Percentiles rank a stretch among this genome's conserved stretches.
phyloP scores from a whole-genome alignment of 2,888 invertebrate species.

The Dicyrtomina minuta region DNA sequence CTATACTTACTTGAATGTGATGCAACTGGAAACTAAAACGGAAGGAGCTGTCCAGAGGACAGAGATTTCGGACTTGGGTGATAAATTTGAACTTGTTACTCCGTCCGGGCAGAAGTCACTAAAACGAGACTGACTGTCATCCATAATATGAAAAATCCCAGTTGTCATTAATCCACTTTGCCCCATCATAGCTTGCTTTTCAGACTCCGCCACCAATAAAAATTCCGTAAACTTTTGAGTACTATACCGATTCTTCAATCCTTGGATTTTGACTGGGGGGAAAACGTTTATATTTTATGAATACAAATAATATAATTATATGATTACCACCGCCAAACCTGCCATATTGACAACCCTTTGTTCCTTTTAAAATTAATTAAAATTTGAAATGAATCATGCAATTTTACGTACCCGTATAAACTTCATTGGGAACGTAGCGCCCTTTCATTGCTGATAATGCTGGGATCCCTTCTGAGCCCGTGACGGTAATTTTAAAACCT shows the following conservation, averaged over 20 bases:
- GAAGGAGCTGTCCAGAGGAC: slow-evolving; percentile 84
- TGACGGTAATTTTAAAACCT: slow-evolving; percentile 43
- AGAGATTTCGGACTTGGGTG: slow-evolving; percentile 77
- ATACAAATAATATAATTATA: neutral
- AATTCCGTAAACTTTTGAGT: slow-evolving; percentile 69
- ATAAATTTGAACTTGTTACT: slow-evolving; percentile 76
- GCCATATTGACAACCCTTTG: too few relatives aligned
- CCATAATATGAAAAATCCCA: slow-evolving; percentile 63
- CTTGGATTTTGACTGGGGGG: slow-evolving; percentile 56
- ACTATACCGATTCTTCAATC: slow-evolving; percentile 55
- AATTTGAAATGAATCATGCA: neutral
- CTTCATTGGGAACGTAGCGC: slow-evolving; percentile 50
- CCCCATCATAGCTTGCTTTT: slow-evolving; percentile 54
- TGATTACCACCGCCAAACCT: neutral
- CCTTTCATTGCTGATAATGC: slow-evolving; percentile 38
- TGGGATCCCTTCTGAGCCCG: slow-evolving; percentile 42
- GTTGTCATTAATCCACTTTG: slow-evolving; percentile 61
- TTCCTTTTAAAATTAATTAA: too few relatives aligned
- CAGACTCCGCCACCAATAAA: slow-evolving; percentile 71
- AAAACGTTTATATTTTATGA: neutral
- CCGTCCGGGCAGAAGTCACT: slow-evolving; percentile 81
- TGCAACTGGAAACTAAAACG: slow-evolving; percentile 57
- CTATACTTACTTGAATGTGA: slow-evolving; percentile 58
- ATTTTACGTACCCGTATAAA: slow-evolving; percentile 47
- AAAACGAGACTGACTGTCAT: slow-evolving; percentile 76